Evolutionary conservation across 2,113 vertebrate genomes (phyloP).

Genomic region (Corynorhinus townsendii): DNA sequence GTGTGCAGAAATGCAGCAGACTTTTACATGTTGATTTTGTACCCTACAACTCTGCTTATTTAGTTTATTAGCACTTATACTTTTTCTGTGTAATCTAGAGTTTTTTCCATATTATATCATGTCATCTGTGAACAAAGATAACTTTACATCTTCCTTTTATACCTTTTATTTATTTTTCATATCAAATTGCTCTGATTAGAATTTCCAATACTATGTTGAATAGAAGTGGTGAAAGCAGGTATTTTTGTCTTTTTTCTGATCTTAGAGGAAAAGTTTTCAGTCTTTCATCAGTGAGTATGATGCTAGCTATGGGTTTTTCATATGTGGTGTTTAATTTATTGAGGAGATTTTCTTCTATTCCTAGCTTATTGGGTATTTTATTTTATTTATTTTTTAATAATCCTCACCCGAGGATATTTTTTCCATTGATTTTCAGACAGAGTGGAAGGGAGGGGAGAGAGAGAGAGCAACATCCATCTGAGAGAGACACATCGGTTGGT

Average conservation of each 20-base stretch:
- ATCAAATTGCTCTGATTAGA: background rate
- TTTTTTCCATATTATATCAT: background rate
- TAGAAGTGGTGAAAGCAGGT: background rate
- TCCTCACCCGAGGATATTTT: too few relatives aligned
- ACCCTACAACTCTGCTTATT: too few relatives aligned
- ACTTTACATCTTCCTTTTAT: background rate
- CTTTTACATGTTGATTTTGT: too few relatives aligned
- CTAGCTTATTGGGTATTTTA: background rate
- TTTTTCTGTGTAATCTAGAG: background rate
- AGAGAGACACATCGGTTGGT: too few relatives aligned
- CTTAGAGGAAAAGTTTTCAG: background rate
- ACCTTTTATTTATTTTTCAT: background rate
- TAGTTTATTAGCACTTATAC: too few relatives aligned
- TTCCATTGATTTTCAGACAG: too few relatives aligned
- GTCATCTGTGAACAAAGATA: background rate
- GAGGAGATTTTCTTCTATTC: background rate
- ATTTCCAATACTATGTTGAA: background rate
- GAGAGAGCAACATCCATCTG: too few relatives aligned
- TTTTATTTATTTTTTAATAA: background rate
- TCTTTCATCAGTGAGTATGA: background rate
- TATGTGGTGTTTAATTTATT: background rate
- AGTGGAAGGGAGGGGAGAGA: too few relatives aligned
- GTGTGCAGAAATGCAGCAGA: too few relatives aligned
- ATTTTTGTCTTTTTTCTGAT: background rate
- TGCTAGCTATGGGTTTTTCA: background rate